Percentiles rank a stretch among this genome's conserved stretches.
phyloP scores from a whole-genome alignment of 2,888 invertebrate genomes.

The Nineta flava region DNA sequence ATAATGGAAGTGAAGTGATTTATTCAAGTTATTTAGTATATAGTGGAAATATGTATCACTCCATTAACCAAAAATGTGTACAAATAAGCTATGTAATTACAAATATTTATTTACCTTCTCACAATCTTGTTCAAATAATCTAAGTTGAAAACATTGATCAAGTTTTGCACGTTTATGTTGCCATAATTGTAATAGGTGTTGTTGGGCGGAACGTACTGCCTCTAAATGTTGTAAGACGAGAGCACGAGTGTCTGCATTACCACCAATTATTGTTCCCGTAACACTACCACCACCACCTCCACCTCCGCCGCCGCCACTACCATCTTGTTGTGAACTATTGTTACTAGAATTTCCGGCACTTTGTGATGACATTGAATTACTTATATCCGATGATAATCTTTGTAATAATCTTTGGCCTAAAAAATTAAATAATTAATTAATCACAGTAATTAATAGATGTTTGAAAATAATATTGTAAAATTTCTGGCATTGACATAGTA shows the following conservation, averaged over 20 bases:
- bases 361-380: not conserved
- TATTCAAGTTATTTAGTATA: too few species aligned
- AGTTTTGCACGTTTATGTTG: constrained; percentile 86
- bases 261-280: constrained; percentile 49
- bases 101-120: constrained; percentile 52
- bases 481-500: too few species aligned
- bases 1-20: too few species aligned
- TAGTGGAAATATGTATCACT: too few species aligned
- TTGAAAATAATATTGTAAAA: not conserved
- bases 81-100: too few species aligned
- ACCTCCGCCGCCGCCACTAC: constrained; percentile 34
- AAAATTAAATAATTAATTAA: constrained; percentile 8
- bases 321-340: constrained; percentile 11
- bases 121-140: constrained; percentile 93
- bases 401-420: constrained; percentile 55
- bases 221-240: constrained; percentile 69
- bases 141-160: constrained; percentile 90
- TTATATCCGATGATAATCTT: constrained; percentile 25
- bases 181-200: constrained; percentile 86
- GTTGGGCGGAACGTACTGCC: constrained; percentile 76
- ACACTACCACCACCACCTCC: constrained; percentile 57
- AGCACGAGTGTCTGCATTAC: constrained; percentile 40
- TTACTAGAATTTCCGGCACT: constrained; percentile 6
- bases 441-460: not conserved
- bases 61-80: too few species aligned